Conservation (phyloP, 2,797 vertebrate species). For the Bovichtus variegatus region DNA sequence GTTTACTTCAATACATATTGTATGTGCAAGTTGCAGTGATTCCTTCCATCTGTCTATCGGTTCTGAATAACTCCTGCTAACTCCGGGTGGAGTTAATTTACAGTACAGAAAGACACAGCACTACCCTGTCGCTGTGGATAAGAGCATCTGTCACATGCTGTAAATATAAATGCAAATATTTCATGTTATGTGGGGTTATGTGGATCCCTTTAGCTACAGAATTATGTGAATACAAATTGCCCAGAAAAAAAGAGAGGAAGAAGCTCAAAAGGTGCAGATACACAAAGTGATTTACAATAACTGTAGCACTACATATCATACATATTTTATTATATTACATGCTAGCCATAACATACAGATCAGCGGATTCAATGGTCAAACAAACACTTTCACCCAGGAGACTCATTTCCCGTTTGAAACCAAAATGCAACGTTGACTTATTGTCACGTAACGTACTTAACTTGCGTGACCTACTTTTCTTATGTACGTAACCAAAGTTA, state of each 20-base stretch:
- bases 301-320: background rate
- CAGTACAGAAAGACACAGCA: constrained; percentile 11
- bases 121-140: constrained; percentile 14
- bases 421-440: no score
- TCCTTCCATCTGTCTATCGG: constrained; percentile 23
- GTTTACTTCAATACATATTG: constrained; percentile 8
- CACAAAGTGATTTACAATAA: background rate
- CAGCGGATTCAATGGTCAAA: no score
- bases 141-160: constrained; percentile 33
- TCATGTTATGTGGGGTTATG: constrained; percentile 28
- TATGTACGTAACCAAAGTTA: no score
- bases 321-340: constrained; percentile 20
- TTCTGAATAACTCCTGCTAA: constrained; percentile 25
- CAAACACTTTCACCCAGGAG: no score
- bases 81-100: constrained; percentile 30
- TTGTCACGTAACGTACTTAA: no score
- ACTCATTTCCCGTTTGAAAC: no score
- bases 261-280: constrained; percentile 11
- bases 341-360: background rate
- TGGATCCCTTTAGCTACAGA: constrained; percentile 25
- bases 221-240: constrained; percentile 24
- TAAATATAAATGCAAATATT: constrained; percentile 38
- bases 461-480: no score
- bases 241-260: background rate
- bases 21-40: constrained; percentile 6